These are phyloP conservation scores for Ephydatia muelleri DNA, from an alignment of 37 sponge, comb jelly and placozoan genomes.

Conservation along the genomic window DNA sequence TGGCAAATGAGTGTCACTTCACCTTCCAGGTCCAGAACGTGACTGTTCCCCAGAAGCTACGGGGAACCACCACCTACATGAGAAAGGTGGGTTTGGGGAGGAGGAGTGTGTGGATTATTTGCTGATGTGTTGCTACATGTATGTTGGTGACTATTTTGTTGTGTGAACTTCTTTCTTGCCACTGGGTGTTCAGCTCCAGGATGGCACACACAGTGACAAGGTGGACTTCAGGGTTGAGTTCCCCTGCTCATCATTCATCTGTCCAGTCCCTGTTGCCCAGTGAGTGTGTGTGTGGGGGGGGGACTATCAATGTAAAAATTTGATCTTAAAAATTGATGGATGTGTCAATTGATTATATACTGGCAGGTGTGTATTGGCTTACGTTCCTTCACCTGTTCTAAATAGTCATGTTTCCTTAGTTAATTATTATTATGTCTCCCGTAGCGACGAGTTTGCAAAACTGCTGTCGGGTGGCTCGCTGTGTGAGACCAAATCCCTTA, in stretches of 20 bases:
- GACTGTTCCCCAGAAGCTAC: conserved; percentile 79
- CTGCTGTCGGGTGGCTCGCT: conserved; percentile 66
- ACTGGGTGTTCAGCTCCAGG: conserved; percentile 24
- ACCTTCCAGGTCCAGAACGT: conserved; percentile 77
- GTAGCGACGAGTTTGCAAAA: conserved; percentile 43
- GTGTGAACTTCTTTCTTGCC: too few relatives aligned
- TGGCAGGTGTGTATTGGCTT: too few relatives aligned
- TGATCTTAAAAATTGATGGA: too few relatives aligned
- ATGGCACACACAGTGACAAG: conserved; percentile 83
- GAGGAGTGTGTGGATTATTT: too few relatives aligned
- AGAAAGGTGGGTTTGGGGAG: conserved; percentile 76
- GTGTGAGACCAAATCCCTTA: conserved; percentile 70
- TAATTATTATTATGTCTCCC: neutral
- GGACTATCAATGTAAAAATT: too few relatives aligned
- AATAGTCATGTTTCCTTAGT: neutral
- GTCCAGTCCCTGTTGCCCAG: conserved; percentile 20
- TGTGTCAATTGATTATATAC: too few relatives aligned
- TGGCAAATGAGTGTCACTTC: conserved; percentile 88
- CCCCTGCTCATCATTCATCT: conserved; percentile 80
- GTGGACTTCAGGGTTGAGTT: conserved; percentile 82
- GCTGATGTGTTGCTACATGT: neutral
- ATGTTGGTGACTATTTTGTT: conserved; percentile 6
- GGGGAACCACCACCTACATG: conserved; percentile 96
- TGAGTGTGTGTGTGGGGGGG: neutral
- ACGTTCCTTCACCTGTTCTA: neutral